Evolutionary conservation across 2,888 invertebrate species (phyloP).

Genomic region (Tetragnatha montana): DNA sequence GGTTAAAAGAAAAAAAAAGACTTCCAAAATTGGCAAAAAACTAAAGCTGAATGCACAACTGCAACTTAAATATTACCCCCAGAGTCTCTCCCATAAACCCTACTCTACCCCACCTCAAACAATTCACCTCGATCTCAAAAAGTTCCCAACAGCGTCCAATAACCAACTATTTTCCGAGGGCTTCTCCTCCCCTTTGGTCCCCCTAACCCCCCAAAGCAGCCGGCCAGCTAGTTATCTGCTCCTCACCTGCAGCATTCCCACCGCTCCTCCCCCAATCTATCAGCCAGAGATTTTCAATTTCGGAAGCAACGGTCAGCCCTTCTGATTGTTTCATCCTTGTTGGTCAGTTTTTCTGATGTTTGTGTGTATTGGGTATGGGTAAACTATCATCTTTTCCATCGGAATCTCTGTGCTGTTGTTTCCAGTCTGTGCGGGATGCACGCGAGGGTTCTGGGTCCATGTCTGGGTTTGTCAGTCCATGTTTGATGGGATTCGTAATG

Average conservation of each 20-base stretch:
- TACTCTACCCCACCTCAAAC: neutral
- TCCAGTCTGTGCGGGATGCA: neutral
- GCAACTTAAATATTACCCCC: too few relatives aligned
- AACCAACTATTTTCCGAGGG: neutral
- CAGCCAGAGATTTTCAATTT: slow-evolving; percentile 58
- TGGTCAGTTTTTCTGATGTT: slow-evolving; percentile 2
- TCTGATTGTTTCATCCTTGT: slow-evolving; percentile 55
- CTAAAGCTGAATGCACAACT: too few relatives aligned
- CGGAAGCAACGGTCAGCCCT: slow-evolving; percentile 19
- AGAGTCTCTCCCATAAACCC: too few relatives aligned
- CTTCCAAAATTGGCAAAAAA: too few relatives aligned
- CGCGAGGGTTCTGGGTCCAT: neutral
- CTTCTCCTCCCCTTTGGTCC: neutral
- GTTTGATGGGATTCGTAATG: neutral
- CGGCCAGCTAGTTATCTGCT: slow-evolving; percentile 12
- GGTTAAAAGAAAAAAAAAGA: too few relatives aligned
- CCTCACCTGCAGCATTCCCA: slow-evolving; percentile 30
- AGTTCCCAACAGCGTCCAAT: neutral
- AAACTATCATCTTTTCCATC: slow-evolving; percentile 36
- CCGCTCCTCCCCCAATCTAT: slow-evolving; percentile 20
- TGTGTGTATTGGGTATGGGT: slow-evolving; percentile 28
- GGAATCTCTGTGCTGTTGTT: neutral
- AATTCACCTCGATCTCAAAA: neutral
- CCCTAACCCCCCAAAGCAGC: neutral
- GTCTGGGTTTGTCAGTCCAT: neutral